These are phyloP conservation scores for Pelvicachromis taeniatus DNA, from an alignment of 2,113 vertebrate species.

Conservation along the genomic window DNA sequence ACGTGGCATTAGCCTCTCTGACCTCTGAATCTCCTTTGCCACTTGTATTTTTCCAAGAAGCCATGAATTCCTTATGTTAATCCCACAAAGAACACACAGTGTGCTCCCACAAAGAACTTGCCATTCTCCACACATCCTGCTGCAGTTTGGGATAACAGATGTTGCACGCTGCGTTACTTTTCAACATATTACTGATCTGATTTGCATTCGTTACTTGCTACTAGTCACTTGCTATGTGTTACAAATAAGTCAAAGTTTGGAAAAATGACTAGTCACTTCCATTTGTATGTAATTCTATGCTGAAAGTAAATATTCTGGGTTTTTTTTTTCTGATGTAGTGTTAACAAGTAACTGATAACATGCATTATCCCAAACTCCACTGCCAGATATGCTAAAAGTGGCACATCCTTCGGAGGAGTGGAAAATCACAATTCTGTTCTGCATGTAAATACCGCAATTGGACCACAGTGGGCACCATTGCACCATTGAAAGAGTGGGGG, in stretches of 20 bases:
- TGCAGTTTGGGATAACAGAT: constrained; percentile 38
- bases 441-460: constrained; percentile 48
- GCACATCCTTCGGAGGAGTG: constrained; percentile 20
- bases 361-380: constrained; percentile 24
- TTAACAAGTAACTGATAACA: constrained; percentile 24
- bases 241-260: background rate
- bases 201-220: background rate
- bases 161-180: background rate
- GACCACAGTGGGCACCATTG: constrained; percentile 51
- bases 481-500: constrained; percentile 35
- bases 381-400: constrained; percentile 32
- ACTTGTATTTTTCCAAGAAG: constrained; percentile 61
- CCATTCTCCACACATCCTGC: constrained; percentile 31
- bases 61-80: constrained; percentile 47
- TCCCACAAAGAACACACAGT: constrained; percentile 45
- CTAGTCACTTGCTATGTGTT: background rate
- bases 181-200: background rate
- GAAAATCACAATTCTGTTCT: constrained; percentile 18
- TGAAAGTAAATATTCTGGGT: background rate
- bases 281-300: background rate
- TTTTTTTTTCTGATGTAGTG: background rate
- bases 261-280: background rate
- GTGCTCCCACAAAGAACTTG: constrained; percentile 24
- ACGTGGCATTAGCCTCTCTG: background rate
- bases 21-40: constrained; percentile 28